Evolutionary conservation across 2,113 vertebrate species (phyloP).

Genomic region (Mustela lutreola): DNA sequence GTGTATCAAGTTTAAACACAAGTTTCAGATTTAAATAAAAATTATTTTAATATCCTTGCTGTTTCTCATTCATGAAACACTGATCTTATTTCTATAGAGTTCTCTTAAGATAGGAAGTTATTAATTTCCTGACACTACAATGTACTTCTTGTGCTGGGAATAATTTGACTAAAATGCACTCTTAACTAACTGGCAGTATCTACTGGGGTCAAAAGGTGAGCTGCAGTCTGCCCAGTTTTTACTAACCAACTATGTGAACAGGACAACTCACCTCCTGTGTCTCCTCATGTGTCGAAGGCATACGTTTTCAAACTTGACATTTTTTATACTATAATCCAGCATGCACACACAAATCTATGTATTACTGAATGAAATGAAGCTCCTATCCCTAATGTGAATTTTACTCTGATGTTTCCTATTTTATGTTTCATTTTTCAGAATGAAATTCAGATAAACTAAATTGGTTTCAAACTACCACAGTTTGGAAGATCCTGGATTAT

Average conservation of each 20-base stretch:
- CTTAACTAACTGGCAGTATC: neutral
- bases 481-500: conserved; percentile 12
- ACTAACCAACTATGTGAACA: neutral
- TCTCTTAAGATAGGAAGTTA: neutral
- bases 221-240: neutral
- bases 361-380: conserved; percentile 34
- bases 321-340: neutral
- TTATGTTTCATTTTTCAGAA: conserved; percentile 43
- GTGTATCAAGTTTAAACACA: neutral
- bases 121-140: neutral
- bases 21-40: conserved; percentile 46
- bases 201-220: neutral
- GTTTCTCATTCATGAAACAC: conserved; percentile 8
- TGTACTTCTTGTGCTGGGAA: neutral
- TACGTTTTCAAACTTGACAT: neutral
- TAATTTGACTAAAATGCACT: neutral
- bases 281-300: neutral
- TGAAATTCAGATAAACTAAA: neutral
- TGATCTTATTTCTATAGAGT: neutral
- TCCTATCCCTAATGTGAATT: neutral
- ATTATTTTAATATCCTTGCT: conserved; percentile 43
- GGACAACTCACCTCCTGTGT: neutral
- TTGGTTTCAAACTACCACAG: conserved; percentile 40
- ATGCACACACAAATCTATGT: neutral
- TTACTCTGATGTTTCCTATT: conserved; percentile 27